phyloP scores from a whole-genome alignment of 2,888 invertebrate species.

The Phortica magna region DNA sequence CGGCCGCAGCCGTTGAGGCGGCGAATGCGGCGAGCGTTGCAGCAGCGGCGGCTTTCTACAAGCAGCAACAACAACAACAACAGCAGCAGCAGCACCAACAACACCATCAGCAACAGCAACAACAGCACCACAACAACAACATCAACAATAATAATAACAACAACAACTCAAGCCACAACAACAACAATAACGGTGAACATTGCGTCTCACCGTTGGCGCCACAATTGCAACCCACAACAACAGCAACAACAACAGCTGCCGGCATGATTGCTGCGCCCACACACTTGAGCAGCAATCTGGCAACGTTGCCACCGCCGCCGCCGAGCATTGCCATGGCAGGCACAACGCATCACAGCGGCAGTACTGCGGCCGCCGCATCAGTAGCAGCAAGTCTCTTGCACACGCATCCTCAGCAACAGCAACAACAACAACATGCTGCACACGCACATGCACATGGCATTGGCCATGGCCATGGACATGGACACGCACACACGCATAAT shows the following conservation, averaged over 20 bases:
- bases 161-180: slow-evolving; percentile 40
- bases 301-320: slow-evolving; percentile 39
- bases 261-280: slow-evolving; percentile 47
- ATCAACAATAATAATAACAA: slow-evolving; percentile 44
- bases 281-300: slow-evolving; percentile 35
- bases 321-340: slow-evolving; percentile 34
- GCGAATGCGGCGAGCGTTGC: slow-evolving; percentile 61
- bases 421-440: slow-evolving; percentile 38
- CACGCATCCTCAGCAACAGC: slow-evolving; percentile 32
- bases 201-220: slow-evolving; percentile 38
- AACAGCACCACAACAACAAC: slow-evolving; percentile 55
- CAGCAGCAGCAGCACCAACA: slow-evolving; percentile 48
- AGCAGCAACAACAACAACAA: slow-evolving; percentile 66
- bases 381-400: slow-evolving; percentile 29
- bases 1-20: slow-evolving; percentile 64
- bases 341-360: slow-evolving; percentile 29
- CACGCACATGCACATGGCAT: slow-evolving; percentile 17
- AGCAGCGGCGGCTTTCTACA: slow-evolving; percentile 66
- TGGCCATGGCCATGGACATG: background rate
- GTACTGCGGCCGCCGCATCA: slow-evolving; percentile 48
- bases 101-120: slow-evolving; percentile 52
- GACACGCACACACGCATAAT: slow-evolving; percentile 21
- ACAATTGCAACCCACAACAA: slow-evolving; percentile 30
- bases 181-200: slow-evolving; percentile 40
- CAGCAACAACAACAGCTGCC: slow-evolving; percentile 41